Evolutionary conservation across 2,888 invertebrate species (phyloP).

Genomic region (Andrena marginata): DNA sequence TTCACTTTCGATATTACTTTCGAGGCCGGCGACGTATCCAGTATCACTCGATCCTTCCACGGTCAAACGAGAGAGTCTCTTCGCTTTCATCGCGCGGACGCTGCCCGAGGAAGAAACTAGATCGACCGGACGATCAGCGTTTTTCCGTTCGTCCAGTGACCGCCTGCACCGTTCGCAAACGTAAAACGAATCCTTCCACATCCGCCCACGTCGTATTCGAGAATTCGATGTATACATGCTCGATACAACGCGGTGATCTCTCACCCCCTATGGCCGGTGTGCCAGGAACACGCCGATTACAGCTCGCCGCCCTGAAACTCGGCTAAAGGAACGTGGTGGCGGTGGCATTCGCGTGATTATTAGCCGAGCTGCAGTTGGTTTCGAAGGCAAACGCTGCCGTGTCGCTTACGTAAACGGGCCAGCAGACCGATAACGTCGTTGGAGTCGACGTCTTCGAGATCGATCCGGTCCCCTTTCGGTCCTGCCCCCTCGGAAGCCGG

Average conservation of each 20-base stretch:
- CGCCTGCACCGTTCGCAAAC: slow-evolving; percentile 16
- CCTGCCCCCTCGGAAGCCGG: slow-evolving; percentile 14
- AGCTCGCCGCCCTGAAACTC: too few species aligned
- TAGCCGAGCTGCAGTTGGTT: too few species aligned
- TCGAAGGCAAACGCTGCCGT: not conserved
- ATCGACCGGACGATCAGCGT: slow-evolving; percentile 70
- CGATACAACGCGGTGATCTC: too few species aligned
- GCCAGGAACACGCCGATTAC: too few species aligned
- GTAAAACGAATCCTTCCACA: too few species aligned
- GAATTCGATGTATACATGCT: too few species aligned
- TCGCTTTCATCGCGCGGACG: slow-evolving; percentile 81
- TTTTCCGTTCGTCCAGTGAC: slow-evolving; percentile 47
- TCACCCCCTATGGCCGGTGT: too few species aligned
- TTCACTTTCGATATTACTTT: slow-evolving; percentile 84
- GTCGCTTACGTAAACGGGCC: slow-evolving; percentile 45
- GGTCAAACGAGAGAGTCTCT: slow-evolving; percentile 80
- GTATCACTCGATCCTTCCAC: slow-evolving; percentile 76
- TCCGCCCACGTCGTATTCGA: too few species aligned
- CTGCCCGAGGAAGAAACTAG: slow-evolving; percentile 77
- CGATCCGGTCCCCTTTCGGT: slow-evolving; percentile 32
- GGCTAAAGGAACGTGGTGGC: too few species aligned
- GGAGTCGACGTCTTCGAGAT: slow-evolving; percentile 32
- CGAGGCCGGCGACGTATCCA: slow-evolving; percentile 80
- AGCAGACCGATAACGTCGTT: slow-evolving; percentile 20
- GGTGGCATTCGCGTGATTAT: too few species aligned